Conservation (phyloP, 2,888 invertebrate species). For the Axea sp. region DNA sequence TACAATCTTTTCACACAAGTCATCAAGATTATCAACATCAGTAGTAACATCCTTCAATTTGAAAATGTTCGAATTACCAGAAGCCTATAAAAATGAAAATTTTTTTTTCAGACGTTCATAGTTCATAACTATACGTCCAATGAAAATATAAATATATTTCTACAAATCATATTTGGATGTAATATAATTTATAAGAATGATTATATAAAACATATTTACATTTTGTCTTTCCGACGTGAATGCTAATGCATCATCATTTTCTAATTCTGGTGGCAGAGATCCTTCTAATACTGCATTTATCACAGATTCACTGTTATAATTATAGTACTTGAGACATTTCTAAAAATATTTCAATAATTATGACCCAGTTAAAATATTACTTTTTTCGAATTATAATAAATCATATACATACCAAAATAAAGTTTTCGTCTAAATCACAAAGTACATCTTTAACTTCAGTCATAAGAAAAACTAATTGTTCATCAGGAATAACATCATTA, state of each 20-base stretch:
- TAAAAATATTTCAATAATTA: constrained; percentile 80
- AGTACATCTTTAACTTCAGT: constrained; percentile 87
- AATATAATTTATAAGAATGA: too few relatives aligned
- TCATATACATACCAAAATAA: constrained; percentile 81
- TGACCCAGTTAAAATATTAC: too few relatives aligned
- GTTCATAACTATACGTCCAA: too few relatives aligned
- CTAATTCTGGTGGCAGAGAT: constrained; percentile 81
- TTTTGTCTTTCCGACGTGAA: constrained; percentile 83
- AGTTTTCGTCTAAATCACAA: constrained; percentile 89
- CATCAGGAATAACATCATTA: constrained; percentile 65
- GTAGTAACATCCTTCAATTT: too few relatives aligned
- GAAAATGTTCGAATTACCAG: too few relatives aligned
- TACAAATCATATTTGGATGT: too few relatives aligned
- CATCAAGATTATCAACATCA: too few relatives aligned
- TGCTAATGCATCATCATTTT: constrained; percentile 80
- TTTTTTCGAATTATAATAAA: too few relatives aligned
- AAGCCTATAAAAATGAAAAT: too few relatives aligned
- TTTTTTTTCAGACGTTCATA: too few relatives aligned
- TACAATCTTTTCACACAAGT: too few relatives aligned
- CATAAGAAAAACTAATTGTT: constrained; percentile 79
- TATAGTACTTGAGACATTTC: constrained; percentile 88
- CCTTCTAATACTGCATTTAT: constrained; percentile 92
- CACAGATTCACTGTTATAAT: constrained; percentile 87
- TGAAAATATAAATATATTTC: too few relatives aligned
- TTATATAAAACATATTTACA: constrained; percentile 70